A percentile compares a stretch with the other conserved stretches of the same genome.
phyloP scores from a whole-genome alignment of 2,797 vertebrate species.

The Oryzias sinensis region DNA sequence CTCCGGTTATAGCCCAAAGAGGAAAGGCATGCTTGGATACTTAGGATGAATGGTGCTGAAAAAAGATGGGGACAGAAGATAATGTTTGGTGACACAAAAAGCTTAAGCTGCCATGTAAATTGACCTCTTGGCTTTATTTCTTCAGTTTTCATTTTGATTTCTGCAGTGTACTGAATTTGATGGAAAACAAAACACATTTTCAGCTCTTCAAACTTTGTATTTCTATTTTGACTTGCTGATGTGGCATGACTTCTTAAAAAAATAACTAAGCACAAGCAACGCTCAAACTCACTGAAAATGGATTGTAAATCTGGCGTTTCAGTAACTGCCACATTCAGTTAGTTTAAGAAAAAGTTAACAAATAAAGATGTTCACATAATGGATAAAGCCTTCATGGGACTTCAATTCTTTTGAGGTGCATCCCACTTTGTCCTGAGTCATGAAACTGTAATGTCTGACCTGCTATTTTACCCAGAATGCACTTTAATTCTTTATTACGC shows the following conservation, averaged over 20 bases:
- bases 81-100: conserved; percentile 63
- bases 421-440: conserved; percentile 1
- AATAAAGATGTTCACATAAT: neutral
- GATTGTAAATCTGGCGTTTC: too few relatives aligned
- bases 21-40: conserved; percentile 52
- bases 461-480: conserved; percentile 6
- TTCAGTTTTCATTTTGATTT: conserved; percentile 22
- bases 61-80: conserved; percentile 38
- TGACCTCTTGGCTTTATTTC: conserved; percentile 51
- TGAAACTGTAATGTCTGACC: neutral
- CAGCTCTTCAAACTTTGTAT: neutral
- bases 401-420: conserved; percentile 8
- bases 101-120: conserved; percentile 60
- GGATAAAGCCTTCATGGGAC: neutral
- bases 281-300: too few relatives aligned
- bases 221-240: neutral
- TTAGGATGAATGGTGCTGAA: conserved; percentile 29
- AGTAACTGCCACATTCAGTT: too few relatives aligned
- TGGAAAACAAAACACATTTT: conserved; percentile 15
- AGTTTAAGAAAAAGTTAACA: neutral
- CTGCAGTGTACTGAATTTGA: conserved; percentile 10
- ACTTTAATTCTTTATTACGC: conserved; percentile 10
- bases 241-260: neutral
- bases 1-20: conserved; percentile 44
- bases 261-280: conserved; percentile 28